Conservation (phyloP, 2,797 vertebrate genomes). For the Crocidura indochinensis region DNA sequence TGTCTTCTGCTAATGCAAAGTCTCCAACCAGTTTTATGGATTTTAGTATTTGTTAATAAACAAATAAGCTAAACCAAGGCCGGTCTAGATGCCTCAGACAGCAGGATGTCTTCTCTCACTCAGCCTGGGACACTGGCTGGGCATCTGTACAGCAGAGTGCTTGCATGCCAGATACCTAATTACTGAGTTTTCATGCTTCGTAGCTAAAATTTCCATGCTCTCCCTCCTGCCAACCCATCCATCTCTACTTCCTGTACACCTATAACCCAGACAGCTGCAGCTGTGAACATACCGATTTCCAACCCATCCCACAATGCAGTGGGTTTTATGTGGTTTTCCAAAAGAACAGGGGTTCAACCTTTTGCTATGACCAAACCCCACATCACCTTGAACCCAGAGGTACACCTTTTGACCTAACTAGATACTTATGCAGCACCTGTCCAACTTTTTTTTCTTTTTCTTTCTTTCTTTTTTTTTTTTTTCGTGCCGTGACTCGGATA, state of each 20-base stretch:
- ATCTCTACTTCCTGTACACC: too few species aligned
- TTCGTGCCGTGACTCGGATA: too few species aligned
- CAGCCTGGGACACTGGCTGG: too few species aligned
- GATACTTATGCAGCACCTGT: rapidly evolving
- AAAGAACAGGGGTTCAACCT: neutral
- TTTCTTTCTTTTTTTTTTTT: too few species aligned
- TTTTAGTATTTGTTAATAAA: neutral
- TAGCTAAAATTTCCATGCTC: neutral
- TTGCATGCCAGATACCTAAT: neutral
- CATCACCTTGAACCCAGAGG: neutral
- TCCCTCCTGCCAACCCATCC: neutral
- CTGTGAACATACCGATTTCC: neutral
- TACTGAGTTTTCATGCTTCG: neutral
- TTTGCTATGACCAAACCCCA: neutral
- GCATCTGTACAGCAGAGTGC: neutral
- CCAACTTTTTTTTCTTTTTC: too few species aligned
- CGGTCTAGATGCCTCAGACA: neutral
- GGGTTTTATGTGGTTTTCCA: neutral
- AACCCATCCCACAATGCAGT: neutral
- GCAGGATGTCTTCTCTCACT: neutral
- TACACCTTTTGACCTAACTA: neutral
- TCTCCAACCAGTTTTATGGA: neutral
- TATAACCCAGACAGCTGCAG: too few species aligned
- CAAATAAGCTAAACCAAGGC: neutral
- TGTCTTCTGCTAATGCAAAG: neutral